Conservation (phyloP, 2,113 vertebrate species). For the Solea solea region DNA sequence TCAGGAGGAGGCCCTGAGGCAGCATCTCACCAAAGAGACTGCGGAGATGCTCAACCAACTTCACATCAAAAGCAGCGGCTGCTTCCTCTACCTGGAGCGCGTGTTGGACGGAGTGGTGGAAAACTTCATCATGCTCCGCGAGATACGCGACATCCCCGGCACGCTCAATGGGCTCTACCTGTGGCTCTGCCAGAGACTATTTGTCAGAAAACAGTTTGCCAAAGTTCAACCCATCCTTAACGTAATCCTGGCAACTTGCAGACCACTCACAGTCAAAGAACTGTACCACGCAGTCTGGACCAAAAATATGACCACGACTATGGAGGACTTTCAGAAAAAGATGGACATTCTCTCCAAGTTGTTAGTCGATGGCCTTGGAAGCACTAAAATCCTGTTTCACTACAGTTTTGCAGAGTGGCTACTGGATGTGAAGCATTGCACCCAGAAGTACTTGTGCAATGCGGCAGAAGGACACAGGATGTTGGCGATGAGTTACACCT, state of each 20-base stretch:
- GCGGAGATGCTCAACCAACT: conserved; percentile 99
- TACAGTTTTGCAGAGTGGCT: conserved; percentile 99
- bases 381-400: conserved; percentile 96
- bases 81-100: conserved; percentile 96
- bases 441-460: conserved; percentile 97
- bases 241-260: conserved; percentile 94
- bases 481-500: conserved; percentile 98
- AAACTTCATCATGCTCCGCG: conserved; percentile 95
- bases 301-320: conserved; percentile 91
- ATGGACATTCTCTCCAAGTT: conserved; percentile 96
- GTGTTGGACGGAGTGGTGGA: conserved; percentile 98
- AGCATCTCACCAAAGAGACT: conserved; percentile 97
- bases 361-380: conserved; percentile 89
- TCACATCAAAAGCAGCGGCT: conserved; percentile 98
- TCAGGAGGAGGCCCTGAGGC: conserved; percentile 95
- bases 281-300: conserved; percentile 97
- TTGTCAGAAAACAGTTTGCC: conserved; percentile 98
- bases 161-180: conserved; percentile 97
- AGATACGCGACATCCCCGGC: conserved; percentile 98
- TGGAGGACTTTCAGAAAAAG: conserved; percentile 97
- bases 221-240: conserved; percentile 98
- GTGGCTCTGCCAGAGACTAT: conserved; percentile 99
- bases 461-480: conserved; percentile 96
- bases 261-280: conserved; percentile 90
- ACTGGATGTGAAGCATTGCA: conserved; percentile 97